Conservation (phyloP, 1,140 invertebrate species). For the Drosophila chauvacae region DNA sequence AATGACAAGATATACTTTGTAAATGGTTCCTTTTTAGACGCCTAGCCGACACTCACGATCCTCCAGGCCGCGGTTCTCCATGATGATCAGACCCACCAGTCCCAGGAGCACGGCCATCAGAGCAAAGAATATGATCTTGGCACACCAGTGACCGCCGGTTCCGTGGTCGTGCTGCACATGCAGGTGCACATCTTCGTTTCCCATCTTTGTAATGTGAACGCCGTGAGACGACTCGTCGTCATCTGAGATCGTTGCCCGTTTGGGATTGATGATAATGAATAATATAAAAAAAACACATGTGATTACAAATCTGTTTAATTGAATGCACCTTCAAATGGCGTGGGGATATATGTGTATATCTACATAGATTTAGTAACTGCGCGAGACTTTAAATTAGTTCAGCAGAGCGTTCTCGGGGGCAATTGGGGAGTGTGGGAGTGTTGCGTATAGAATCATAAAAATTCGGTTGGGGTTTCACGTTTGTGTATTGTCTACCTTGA, state of each 20-base stretch:
- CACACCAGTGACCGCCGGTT: constrained; percentile 92
- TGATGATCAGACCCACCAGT: constrained; percentile 90
- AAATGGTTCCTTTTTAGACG: not conserved
- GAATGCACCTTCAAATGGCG: constrained; percentile 45
- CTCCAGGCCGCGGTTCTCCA: constrained; percentile 90
- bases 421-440: constrained; percentile 1
- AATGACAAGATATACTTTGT: not conserved
- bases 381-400: constrained; percentile 40
- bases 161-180: constrained; percentile 90
- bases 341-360: constrained; percentile 33
- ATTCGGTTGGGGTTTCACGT: constrained; percentile 4
- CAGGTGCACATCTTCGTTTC: constrained; percentile 86
- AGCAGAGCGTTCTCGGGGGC: constrained; percentile 5
- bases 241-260: constrained; percentile 42
- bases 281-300: constrained; percentile 43
- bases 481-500: constrained; percentile 67
- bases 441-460: constrained; percentile 7
- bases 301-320: constrained; percentile 53
- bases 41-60: constrained; percentile 87
- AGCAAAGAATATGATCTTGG: constrained; percentile 92
- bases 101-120: constrained; percentile 89
- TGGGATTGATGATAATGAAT: constrained; percentile 34
- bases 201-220: constrained; percentile 84
- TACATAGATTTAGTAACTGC: constrained; percentile 32
- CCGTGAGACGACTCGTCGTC: constrained; percentile 84